Evolutionary conservation across 23 tunicate species (phyloP).

Genomic region (Ascidia mentula): DNA sequence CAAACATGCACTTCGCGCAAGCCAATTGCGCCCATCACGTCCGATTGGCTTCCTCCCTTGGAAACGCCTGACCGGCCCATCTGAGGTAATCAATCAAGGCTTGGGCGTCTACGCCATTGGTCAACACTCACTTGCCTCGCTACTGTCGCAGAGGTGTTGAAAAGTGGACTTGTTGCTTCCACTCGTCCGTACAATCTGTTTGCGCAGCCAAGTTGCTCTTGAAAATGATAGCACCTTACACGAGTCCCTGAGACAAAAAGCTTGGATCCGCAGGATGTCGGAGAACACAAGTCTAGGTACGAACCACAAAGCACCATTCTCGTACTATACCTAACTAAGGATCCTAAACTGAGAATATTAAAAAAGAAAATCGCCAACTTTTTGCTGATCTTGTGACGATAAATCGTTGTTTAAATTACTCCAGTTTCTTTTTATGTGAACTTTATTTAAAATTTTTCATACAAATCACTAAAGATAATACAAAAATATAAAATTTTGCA

Average conservation of each 20-base stretch:
- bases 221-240: too few relatives aligned
- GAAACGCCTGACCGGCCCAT: constrained; percentile 4
- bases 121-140: not conserved
- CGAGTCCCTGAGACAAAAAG: too few relatives aligned
- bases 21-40: constrained; percentile 3
- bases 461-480: not conserved
- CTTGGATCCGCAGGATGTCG: too few relatives aligned
- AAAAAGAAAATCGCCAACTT: too few relatives aligned
- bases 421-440: too few relatives aligned
- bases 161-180: constrained; percentile 6
- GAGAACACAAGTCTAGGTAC: too few relatives aligned
- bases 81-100: not conserved
- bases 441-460: not conserved
- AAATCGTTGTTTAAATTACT: too few relatives aligned
- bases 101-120: not conserved
- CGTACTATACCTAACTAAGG: too few relatives aligned
- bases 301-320: too few relatives aligned
- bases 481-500: constrained; percentile 1
- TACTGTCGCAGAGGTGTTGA: not conserved
- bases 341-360: too few relatives aligned
- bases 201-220: not conserved
- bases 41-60: not conserved
- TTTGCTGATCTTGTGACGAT: too few relatives aligned
- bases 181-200: constrained; percentile 1
- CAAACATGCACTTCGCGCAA: constrained; percentile 13